Conservation (phyloP, 2,113 vertebrate species). For the Cygnus atratus region DNA sequence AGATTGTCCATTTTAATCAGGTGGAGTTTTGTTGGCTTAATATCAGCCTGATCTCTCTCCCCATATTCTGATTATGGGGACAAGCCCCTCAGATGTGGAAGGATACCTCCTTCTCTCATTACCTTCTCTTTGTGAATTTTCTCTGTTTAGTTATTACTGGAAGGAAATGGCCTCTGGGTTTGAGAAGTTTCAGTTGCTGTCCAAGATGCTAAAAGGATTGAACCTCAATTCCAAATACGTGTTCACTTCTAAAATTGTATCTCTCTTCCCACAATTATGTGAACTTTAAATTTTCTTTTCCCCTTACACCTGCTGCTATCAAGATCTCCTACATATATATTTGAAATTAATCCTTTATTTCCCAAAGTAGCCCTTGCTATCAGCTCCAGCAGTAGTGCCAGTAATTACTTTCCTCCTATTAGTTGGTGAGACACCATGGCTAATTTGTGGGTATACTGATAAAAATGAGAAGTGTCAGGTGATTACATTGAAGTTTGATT, state of each 20-base stretch:
- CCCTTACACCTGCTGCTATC: constrained; percentile 4
- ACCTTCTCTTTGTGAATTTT: not conserved
- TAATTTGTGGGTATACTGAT: not conserved
- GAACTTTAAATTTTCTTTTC: not conserved
- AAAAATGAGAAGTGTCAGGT: not conserved
- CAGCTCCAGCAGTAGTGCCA: not conserved
- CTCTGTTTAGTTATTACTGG: not conserved
- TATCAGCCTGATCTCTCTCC: no score
- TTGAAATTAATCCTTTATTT: constrained; percentile 46
- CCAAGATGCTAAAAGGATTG: not conserved
- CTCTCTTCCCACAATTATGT: not conserved
- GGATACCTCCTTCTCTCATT: not conserved
- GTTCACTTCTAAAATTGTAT: not conserved
- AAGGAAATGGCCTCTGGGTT: not conserved
- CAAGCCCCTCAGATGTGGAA: not conserved
- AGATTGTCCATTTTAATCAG: not conserved
- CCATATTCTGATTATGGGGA: not conserved
- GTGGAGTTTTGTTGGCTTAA: not conserved
- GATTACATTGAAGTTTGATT: not conserved
- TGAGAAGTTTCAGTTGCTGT: not conserved
- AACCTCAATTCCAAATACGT: not conserved
- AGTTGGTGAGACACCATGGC: not conserved
- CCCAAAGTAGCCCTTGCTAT: constrained; percentile 16
- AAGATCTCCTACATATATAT: not conserved
- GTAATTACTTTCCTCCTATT: constrained; percentile 37